These are phyloP conservation scores for Cyprinodon tularosa DNA, from an alignment of 2,113 vertebrate genomes.

Conservation along the genomic window DNA sequence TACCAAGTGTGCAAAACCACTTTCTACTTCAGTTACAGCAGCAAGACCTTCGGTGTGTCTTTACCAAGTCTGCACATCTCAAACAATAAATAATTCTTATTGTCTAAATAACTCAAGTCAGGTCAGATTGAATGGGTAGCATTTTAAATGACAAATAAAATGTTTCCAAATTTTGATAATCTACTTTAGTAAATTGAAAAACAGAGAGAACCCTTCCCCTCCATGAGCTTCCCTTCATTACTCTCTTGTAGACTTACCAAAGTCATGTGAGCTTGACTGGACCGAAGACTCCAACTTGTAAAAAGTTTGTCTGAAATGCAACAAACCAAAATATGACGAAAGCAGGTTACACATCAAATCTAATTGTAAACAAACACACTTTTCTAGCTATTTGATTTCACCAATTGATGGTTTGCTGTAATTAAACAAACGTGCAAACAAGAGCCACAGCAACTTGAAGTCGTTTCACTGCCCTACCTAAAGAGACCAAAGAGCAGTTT, in stretches of 20 bases:
- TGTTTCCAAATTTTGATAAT: too few species aligned
- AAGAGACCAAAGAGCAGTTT: constrained; percentile 91
- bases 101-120: not conserved
- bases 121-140: not conserved
- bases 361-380: not conserved
- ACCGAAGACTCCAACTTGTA: constrained; percentile 85
- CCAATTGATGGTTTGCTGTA: not conserved
- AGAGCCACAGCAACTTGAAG: not conserved
- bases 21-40: too few species aligned
- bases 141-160: too few species aligned
- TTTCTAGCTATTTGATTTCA: not conserved
- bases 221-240: not conserved
- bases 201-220: not conserved
- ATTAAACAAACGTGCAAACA: not conserved
- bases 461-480: constrained; percentile 76
- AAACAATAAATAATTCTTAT: not conserved
- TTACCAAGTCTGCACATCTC: too few species aligned
- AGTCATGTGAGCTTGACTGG: constrained; percentile 85
- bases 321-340: not conserved
- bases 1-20: too few species aligned
- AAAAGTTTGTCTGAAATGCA: constrained; percentile 86
- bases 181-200: not conserved
- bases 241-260: constrained; percentile 84
- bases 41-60: too few species aligned
- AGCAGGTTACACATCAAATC: not conserved